Evolutionary conservation across 2,797 vertebrate genomes (phyloP), one percentile per base, ranked within the genome.

Genomic region (Malacoctenus gilli): DNA sequence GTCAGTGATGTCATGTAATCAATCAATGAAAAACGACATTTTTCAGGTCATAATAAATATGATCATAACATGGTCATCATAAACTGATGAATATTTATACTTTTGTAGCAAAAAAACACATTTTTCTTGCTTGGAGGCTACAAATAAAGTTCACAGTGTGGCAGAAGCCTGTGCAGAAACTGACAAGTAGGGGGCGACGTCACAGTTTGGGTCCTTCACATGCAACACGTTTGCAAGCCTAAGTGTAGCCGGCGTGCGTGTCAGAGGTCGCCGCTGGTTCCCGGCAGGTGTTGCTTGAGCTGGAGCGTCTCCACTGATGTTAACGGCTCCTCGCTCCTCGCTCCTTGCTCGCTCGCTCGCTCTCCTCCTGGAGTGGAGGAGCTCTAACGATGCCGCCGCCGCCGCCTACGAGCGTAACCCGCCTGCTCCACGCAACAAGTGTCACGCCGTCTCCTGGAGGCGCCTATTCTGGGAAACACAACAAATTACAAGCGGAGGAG

Each of bases 401-500:
- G 6, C 0, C 12, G 15, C 58, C 64, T 59, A 39, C 70, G 3
- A 28, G 20, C 19, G 55, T 20, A 37, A 69, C 61, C 68, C 34
- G 30, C 21, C 21, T 18, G 38, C 55, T 14, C 5, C 23, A 46
- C 0, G 32, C 30, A 39, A 42, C 72, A 52, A 15, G 46, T 66
- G 50, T 14, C 4, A 40, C 59, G 41, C 23, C 13, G 37, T 20
- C 0, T 19, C 51, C 49, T 12, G 55, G 54, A 43, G 56, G 48
- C 19, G 47, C 37, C 32, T 31, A 5, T 23, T 20, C 48, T 16
- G 37, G 10, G 16, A 64, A 61, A 49, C 35, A 22, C 9, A 21
- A 68, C 20, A 46, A 58, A 72, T 67, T 38, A 23, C 36, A 0
- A 57, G 23, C 14, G 53, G 57, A 53, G 39, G 31, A 38, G 22